Evolutionary conservation across 2,113 vertebrate species (phyloP).

Genomic region (Regulus satrapa): DNA sequence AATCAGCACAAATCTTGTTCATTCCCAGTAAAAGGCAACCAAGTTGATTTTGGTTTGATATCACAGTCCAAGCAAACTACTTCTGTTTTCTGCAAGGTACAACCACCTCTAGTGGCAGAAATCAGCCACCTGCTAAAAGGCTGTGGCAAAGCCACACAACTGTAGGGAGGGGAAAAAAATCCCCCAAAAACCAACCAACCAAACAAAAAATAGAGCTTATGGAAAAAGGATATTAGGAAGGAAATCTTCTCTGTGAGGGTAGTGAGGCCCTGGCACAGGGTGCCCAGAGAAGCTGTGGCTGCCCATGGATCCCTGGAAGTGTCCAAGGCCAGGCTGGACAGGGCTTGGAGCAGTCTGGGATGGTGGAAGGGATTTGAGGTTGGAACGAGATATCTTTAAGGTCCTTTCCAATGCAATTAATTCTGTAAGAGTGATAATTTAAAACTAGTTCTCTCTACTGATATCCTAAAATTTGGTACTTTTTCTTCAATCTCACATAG

Average conservation of each 20-base stretch:
- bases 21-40: neutral
- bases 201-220: too few relatives aligned
- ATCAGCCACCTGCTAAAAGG: neutral
- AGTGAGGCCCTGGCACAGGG: rapidly evolving
- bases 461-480: neutral
- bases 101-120: neutral
- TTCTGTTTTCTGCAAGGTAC: neutral
- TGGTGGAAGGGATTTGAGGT: neutral
- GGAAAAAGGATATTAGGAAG: neutral
- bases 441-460: neutral
- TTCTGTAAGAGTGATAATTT: neutral
- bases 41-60: neutral
- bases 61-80: neutral
- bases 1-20: neutral
- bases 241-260: neutral
- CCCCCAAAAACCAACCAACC: too few relatives aligned
- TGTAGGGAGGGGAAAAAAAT: neutral
- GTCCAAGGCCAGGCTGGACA: rapidly evolving
- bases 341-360: neutral
- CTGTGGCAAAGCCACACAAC: neutral
- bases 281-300: neutral
- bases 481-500: neutral
- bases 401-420: neutral
- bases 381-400: rapidly evolving
- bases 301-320: neutral